Conservation (phyloP, 2,797 vertebrate genomes). For the Triplophysa yarkandensis region DNA sequence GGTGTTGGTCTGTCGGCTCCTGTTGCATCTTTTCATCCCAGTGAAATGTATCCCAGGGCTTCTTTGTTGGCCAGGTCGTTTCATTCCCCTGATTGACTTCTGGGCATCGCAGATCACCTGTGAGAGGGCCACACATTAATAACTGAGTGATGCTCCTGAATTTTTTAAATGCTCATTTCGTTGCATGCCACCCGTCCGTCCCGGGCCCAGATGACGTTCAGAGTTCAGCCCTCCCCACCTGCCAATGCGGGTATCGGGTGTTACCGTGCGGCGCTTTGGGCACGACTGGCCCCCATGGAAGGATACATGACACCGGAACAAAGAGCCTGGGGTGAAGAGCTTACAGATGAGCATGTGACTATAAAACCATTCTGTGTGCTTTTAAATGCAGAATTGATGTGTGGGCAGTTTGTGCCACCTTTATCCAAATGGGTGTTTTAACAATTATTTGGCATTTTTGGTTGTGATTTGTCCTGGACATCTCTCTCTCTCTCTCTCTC, state of each 20-base stretch:
- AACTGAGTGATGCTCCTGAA: constrained; percentile 71
- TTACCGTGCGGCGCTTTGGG: constrained; percentile 53
- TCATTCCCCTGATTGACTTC: constrained; percentile 70
- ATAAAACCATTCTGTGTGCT: no score
- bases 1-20: constrained; percentile 59
- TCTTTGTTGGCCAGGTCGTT: constrained; percentile 65
- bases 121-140: constrained; percentile 60
- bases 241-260: constrained; percentile 68
- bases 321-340: constrained; percentile 40
- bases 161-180: constrained; percentile 79
- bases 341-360: constrained; percentile 30
- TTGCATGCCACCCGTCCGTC: constrained; percentile 50
- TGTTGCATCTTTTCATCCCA: constrained; percentile 74
- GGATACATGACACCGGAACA: constrained; percentile 67
- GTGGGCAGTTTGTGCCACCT: no score
- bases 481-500: no score
- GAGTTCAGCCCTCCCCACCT: constrained; percentile 63
- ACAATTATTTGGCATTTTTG: no score
- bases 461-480: no score
- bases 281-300: constrained; percentile 54
- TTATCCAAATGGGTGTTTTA: no score
- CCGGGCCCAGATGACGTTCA: constrained; percentile 59
- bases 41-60: constrained; percentile 73
- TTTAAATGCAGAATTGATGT: no score
- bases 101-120: constrained; percentile 70